Conservation (phyloP, 2,113 vertebrate species). For the Larimichthys crocea region DNA sequence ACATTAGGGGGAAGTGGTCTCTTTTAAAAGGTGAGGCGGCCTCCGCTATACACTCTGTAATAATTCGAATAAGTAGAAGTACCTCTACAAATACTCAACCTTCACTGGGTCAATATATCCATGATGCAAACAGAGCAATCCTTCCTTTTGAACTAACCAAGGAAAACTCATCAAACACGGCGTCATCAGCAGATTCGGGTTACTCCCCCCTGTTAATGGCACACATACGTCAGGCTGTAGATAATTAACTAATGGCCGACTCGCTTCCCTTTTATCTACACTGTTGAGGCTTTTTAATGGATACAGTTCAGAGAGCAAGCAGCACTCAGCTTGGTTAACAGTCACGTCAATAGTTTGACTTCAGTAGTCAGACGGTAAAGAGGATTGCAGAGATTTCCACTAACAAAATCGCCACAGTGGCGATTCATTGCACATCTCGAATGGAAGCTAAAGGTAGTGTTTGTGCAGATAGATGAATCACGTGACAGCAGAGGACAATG, state of each 20-base stretch:
- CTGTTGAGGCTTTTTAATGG: slow-evolving; percentile 32
- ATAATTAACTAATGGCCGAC: slow-evolving; percentile 69
- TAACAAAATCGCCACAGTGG: neutral
- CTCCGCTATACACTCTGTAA: too few species aligned
- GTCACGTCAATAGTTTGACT: slow-evolving; percentile 42
- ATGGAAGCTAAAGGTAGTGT: slow-evolving; percentile 1
- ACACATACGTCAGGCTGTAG: slow-evolving; percentile 45
- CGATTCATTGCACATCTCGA: neutral
- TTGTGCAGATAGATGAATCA: slow-evolving; percentile 1
- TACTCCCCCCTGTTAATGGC: slow-evolving; percentile 17
- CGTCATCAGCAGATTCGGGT: slow-evolving; percentile 33
- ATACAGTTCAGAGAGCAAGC: slow-evolving; percentile 8
- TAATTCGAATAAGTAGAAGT: neutral
- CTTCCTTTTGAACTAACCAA: neutral
- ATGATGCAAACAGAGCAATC: neutral
- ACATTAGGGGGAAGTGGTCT: neutral
- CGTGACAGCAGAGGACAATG: neutral
- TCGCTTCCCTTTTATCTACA: slow-evolving; percentile 3
- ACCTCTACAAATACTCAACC: neutral
- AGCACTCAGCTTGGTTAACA: slow-evolving; percentile 44
- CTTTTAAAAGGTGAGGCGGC: too few species aligned
- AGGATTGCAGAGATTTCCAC: slow-evolving; percentile 16
- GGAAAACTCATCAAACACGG: slow-evolving; percentile 18
- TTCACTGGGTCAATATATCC: neutral
- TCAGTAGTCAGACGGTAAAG: slow-evolving; percentile 21